Percentiles rank a stretch among this genome's conserved stretches.
Evolutionary conservation across 2,888 invertebrate genomes (phyloP).

Genomic region (Acheta domesticus): DNA sequence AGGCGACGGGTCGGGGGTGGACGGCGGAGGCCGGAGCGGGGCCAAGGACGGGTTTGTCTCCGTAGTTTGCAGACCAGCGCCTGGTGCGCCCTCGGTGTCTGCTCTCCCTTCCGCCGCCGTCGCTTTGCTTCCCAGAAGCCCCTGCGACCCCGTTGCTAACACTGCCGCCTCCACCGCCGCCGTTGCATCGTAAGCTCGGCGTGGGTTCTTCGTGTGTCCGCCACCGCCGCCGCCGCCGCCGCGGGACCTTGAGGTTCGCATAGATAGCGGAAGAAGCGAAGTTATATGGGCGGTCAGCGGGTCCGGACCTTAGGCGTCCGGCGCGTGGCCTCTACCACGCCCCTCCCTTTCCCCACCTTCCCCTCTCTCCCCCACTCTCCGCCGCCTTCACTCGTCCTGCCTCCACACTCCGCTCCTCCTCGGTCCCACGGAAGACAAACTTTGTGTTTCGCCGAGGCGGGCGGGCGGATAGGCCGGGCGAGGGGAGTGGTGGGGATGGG

Average conservation of each 20-base stretch:
- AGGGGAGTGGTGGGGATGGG: neutral
- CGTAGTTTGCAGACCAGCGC: too few relatives aligned
- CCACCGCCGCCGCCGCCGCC: too few relatives aligned
- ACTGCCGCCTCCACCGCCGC: too few relatives aligned
- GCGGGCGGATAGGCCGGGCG: neutral
- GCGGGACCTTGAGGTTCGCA: too few relatives aligned
- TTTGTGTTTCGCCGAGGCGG: neutral
- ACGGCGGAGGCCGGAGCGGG: too few relatives aligned
- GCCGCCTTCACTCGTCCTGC: neutral
- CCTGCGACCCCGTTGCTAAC: too few relatives aligned
- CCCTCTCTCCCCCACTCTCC: neutral
- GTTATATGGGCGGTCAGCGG: neutral
- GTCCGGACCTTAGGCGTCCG: neutral
- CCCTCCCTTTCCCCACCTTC: neutral
- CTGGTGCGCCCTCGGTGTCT: slow-evolving; percentile 24
- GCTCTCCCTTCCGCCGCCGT: slow-evolving; percentile 32
- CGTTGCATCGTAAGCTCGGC: too few relatives aligned
- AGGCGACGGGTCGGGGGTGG: too few relatives aligned
- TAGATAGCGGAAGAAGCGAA: neutral
- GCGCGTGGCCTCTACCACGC: neutral
- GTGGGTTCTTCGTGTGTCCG: too few relatives aligned
- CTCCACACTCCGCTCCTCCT: neutral
- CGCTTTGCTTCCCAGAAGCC: neutral
- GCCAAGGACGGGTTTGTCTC: too few relatives aligned
- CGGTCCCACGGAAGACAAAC: neutral